phyloP scores from a whole-genome alignment of 2,113 vertebrate genomes.

The Litocranius walleri region DNA sequence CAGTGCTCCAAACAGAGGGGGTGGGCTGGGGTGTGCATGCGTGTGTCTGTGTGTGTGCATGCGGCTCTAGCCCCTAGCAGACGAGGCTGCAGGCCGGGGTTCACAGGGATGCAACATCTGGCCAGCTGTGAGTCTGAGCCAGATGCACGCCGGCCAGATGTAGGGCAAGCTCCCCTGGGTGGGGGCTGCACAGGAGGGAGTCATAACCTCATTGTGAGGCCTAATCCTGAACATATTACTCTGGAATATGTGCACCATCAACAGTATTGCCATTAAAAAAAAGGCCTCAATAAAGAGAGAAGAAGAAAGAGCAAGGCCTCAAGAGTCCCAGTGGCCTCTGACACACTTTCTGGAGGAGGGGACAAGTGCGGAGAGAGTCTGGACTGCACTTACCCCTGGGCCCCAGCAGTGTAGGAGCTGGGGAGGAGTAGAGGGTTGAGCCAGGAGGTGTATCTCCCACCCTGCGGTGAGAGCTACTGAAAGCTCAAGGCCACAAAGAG shows the following conservation, averaged over 20 bases:
- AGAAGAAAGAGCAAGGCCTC: conserved; percentile 28
- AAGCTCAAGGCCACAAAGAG: background rate
- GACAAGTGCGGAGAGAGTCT: background rate
- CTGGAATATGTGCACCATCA: conserved; percentile 55
- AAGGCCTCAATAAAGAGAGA: conserved; percentile 31
- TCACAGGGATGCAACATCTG: conserved; percentile 65
- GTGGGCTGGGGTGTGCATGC: background rate
- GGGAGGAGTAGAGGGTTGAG: background rate
- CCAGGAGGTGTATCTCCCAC: background rate
- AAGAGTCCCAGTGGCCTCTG: conserved; percentile 8
- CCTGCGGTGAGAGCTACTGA: background rate
- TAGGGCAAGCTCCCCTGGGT: conserved; percentile 66
- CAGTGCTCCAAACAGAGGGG: background rate
- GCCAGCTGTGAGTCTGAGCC: conserved; percentile 64
- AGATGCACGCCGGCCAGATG: conserved; percentile 67
- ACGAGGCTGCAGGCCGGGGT: conserved; percentile 30
- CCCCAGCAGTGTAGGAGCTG: background rate
- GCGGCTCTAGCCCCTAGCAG: background rate
- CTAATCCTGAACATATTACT: conserved; percentile 71
- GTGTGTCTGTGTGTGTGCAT: fast-evolving
- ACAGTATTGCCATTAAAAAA: conserved; percentile 8
- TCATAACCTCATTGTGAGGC: conserved; percentile 63
- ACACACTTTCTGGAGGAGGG: background rate
- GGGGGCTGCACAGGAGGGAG: conserved; percentile 62
- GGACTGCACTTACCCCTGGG: background rate